Evolutionary conservation across 2,113 vertebrate species (phyloP).

Genomic region (Dermatemys mawii): DNA sequence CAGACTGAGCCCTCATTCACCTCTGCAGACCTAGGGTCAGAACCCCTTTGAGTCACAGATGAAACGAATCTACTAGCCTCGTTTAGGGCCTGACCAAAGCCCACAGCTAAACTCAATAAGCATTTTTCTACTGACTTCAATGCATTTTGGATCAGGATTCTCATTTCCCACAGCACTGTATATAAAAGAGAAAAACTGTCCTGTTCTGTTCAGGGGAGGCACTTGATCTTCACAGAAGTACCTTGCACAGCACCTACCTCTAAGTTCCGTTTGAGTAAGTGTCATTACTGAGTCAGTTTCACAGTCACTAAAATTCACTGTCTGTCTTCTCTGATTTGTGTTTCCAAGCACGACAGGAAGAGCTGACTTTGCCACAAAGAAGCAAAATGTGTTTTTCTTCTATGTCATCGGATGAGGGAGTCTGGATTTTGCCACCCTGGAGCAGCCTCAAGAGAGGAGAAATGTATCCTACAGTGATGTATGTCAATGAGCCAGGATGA

Average conservation of each 20-base stretch:
- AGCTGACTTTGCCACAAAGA: conserved; percentile 15
- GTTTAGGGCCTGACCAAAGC: background rate
- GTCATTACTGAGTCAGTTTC: background rate
- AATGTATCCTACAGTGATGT: background rate
- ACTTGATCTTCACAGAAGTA: fast-evolving
- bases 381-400: background rate
- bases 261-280: background rate
- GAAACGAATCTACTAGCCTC: fast-evolving
- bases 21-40: background rate
- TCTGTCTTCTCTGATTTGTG: conserved; percentile 51
- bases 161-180: background rate
- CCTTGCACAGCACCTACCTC: background rate
- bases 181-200: background rate
- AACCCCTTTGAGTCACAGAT: background rate
- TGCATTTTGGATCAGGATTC: background rate
- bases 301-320: background rate
- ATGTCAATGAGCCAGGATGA: background rate
- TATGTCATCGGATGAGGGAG: fast-evolving
- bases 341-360: background rate
- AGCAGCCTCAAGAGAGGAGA: background rate
- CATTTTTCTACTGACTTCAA: background rate
- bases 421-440: background rate
- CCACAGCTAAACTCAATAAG: background rate
- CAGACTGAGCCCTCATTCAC: background rate
- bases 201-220: background rate